Evolutionary conservation across 2,113 vertebrate genomes (phyloP), one percentile per base, ranked within the genome.

Genomic region (Synodontis membranacea): DNA sequence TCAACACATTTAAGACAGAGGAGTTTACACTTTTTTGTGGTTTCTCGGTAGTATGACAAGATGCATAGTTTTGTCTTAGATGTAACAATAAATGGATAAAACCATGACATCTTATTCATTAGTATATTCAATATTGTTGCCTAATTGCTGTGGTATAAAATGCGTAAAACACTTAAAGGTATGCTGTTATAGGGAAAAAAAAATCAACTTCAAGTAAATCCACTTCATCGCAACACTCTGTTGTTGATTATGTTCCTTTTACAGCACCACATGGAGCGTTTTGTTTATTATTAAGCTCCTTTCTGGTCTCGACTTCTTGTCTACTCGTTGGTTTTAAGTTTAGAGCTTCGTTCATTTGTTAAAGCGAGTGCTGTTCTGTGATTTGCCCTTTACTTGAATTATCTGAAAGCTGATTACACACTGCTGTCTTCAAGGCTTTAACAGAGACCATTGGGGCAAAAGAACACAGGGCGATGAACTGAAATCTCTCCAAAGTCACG

Each of bases 351-450:
- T 14, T 64, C 64, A 42, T 12, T n/a, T n/a, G n/a, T 19, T 4
- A 42, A 42, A 25, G 21, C 0, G 68, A 5, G 72, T 28, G 23
- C 46, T 48, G 25, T 75, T 46, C 21, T 44, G 39, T 66, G 46
- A 42, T 8, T 68, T 39, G 48, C 12, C 37, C 75, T 66, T 39
- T 52, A 44, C 7, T 39, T 2, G 28, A 64, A 80, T 84, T 62
- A 80, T 84, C 48, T 81, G 44, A 62, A 12, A 70, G 31, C 42
- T 68, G 62, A 25, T 60, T 62, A 39, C 78, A 46, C 31, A 28
- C 87, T 86, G 89, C 90, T 90, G 79, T 81, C 82, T 6, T n/a
- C 64, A 70, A 11, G 31, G 11, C 48, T 68, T 44, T 60, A 11
- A 60, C 31, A 21, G 52, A 3, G 23, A 76, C 17, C 37, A 28